Evolutionary conservation across 1,140 invertebrate species (phyloP).

Genomic region (Telenomus remus): DNA sequence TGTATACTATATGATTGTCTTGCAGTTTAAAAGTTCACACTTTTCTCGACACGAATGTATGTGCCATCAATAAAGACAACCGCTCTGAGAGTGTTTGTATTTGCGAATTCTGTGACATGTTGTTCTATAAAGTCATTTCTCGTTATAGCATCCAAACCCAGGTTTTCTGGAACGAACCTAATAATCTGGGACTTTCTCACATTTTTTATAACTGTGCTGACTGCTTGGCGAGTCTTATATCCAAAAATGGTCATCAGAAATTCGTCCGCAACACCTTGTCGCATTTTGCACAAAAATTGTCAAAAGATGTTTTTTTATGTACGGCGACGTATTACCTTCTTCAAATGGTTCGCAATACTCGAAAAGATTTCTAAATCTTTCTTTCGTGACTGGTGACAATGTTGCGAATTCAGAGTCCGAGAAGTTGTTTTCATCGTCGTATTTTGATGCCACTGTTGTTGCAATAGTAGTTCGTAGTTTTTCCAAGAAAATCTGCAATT

Average conservation of each 20-base stretch:
- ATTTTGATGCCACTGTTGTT: background rate
- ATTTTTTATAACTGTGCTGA: conserved; percentile 6
- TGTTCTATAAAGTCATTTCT: too few relatives aligned
- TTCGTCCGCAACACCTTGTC: conserved; percentile 35
- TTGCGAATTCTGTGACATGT: too few relatives aligned
- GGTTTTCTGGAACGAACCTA: conserved; percentile 22
- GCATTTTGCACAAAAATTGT: conserved; percentile 38
- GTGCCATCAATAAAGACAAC: too few relatives aligned
- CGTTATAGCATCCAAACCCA: conserved; percentile 4
- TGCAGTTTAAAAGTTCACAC: too few relatives aligned
- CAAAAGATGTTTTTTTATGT: conserved; percentile 21
- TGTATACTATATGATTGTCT: too few relatives aligned
- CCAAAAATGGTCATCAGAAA: conserved; percentile 32
- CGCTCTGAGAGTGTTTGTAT: too few relatives aligned
- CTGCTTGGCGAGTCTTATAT: conserved; percentile 13
- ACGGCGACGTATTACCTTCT: conserved; percentile 15
- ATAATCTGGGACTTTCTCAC: conserved; percentile 20
- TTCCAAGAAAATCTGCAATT: conserved; percentile 25
- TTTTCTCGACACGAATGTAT: too few relatives aligned
- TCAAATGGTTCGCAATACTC: conserved; percentile 1
- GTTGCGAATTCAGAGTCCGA: conserved; percentile 24
- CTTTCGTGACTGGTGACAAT: too few relatives aligned
- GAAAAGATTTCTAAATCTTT: conserved; percentile 22
- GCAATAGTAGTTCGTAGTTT: conserved; percentile 12
- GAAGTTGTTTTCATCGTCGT: conserved; percentile 15